Percentiles rank a stretch among this genome's conserved stretches.
Evolutionary conservation across 2,113 vertebrate genomes (phyloP).

Genomic region (Psettodes erumei): DNA sequence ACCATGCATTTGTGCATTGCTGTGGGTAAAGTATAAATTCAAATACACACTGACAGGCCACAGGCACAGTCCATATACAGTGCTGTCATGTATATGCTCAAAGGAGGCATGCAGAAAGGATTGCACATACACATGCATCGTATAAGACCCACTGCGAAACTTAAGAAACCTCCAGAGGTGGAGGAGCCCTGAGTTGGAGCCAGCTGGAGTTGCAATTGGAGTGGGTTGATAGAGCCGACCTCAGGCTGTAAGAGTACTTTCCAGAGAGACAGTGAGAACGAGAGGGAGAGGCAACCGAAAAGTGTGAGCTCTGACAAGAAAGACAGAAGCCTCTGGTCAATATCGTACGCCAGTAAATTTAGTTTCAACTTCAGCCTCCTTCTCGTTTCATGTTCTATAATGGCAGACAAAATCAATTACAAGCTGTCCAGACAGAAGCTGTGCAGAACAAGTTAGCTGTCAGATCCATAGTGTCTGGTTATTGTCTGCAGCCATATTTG

Average conservation of each 20-base stretch:
- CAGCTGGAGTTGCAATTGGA: constrained; percentile 37
- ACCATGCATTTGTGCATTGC: background rate
- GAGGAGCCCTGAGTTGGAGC: background rate
- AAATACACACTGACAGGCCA: background rate
- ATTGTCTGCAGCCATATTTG: constrained; percentile 12
- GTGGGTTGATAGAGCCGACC: constrained; percentile 22
- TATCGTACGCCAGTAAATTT: constrained; percentile 5
- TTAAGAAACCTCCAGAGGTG: constrained; percentile 17
- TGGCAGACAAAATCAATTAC: constrained; percentile 34
- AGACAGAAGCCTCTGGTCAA: constrained; percentile 36
- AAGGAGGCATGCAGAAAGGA: background rate
- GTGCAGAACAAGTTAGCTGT: background rate
- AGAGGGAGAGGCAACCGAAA: constrained; percentile 14
- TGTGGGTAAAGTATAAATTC: background rate
- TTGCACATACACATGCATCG: background rate
- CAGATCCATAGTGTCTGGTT: constrained; percentile 13
- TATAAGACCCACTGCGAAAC: constrained; percentile 6
- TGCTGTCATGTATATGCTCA: background rate
- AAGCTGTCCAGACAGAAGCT: constrained; percentile 8
- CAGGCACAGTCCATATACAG: background rate
- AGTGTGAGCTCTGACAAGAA: constrained; percentile 21
- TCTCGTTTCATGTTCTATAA: constrained; percentile 19
- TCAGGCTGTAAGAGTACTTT: constrained; percentile 27
- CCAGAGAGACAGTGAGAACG: constrained; percentile 5
- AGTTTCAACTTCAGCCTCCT: constrained; percentile 20